Conservation (phyloP, 2,797 vertebrate species). For the Orientallactaga sibirica region DNA sequence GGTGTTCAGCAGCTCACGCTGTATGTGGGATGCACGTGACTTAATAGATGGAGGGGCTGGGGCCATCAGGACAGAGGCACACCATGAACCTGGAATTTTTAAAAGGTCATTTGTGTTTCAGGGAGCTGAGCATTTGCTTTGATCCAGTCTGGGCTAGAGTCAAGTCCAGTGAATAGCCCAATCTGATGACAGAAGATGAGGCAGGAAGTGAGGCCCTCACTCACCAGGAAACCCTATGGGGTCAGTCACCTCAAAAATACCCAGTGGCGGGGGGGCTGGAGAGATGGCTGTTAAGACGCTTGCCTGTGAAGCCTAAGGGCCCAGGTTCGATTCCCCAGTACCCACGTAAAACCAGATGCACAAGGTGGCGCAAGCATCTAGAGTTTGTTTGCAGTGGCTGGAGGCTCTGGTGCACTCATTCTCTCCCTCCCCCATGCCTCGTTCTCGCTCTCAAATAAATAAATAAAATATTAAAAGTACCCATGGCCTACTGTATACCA, state of each 20-base stretch:
- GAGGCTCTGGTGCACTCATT: no score
- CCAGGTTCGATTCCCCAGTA: no score
- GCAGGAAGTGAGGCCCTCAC: background rate
- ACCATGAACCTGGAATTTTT: constrained; percentile 72
- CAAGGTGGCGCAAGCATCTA: no score
- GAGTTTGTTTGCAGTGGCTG: no score
- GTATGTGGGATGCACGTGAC: background rate
- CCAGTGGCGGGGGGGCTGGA: background rate
- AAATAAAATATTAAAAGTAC: background rate
- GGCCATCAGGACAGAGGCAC: constrained; percentile 20
- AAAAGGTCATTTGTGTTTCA: constrained; percentile 76
- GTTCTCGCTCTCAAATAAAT: no score
- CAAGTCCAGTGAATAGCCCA: background rate
- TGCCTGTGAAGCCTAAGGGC: no score
- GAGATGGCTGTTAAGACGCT: no score
- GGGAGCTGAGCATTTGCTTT: constrained; percentile 58
- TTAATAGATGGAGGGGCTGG: constrained; percentile 38
- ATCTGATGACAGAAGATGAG: background rate
- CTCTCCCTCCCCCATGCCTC: no score
- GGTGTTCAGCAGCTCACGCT: background rate
- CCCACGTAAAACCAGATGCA: no score
- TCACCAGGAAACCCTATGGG: background rate
- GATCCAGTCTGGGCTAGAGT: constrained; percentile 32
- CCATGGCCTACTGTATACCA: no score
- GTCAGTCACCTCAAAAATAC: background rate